phyloP scores from a whole-genome alignment of 2,113 vertebrate genomes.

The Hystrix brachyura region DNA sequence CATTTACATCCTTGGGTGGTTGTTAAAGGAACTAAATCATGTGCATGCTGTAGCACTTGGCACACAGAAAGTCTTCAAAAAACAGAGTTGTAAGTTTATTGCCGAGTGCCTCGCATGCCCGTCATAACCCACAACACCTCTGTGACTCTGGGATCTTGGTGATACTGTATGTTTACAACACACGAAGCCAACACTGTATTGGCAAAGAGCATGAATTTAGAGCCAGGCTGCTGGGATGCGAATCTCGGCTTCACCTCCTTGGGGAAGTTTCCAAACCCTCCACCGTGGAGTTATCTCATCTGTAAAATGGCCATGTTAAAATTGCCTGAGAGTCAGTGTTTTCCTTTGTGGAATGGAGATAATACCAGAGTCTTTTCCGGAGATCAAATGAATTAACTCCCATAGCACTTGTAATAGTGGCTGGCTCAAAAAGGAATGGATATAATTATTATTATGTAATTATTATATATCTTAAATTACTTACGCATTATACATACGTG shows the following conservation, averaged over 20 bases:
- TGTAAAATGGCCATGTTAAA: neutral
- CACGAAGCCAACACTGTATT: rapidly evolving
- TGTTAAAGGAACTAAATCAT: neutral
- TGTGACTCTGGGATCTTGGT: rapidly evolving
- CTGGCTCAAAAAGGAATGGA: neutral
- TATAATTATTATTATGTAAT: neutral
- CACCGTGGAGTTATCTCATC: neutral
- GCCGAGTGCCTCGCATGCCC: neutral
- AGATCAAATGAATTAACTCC: neutral
- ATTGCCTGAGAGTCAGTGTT: neutral
- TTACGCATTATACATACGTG: neutral
- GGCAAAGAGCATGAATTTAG: rapidly evolving
- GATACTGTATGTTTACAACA: rapidly evolving
- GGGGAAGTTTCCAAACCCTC: neutral
- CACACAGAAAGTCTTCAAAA: neutral
- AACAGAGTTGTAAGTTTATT: neutral
- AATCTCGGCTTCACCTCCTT: neutral
- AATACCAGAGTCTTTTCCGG: neutral
- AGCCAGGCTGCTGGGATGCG: neutral
- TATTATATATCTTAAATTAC: neutral
- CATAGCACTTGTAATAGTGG: neutral
- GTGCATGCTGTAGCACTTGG: neutral
- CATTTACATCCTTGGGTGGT: neutral
- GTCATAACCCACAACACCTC: too few relatives aligned
- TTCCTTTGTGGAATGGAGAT: neutral